Base-by-base conservation (phyloP, 2,113 vertebrate genomes). In the Myiagra hebetior region DNA sequence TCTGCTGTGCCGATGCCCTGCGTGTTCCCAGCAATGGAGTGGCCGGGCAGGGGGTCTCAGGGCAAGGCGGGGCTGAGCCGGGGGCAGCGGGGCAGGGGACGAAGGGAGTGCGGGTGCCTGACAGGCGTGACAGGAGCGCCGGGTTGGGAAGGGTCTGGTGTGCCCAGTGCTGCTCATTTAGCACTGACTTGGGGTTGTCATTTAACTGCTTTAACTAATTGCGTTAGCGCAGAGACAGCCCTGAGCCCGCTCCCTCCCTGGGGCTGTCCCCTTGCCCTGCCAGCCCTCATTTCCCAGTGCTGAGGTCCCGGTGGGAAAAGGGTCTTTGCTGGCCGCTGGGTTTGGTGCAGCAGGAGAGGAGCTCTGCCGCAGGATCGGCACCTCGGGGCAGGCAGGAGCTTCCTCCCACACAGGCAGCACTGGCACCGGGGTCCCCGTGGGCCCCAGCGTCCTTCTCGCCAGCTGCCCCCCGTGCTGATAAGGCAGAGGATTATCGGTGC, bases 1-100 rank as follows among this genome's bases (percentile, higher is more conserved):
- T 91, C 97, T 97, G 98, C 97, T 89, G 97, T 94, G 49, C 92
- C 85, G 80, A 94, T 97, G 96, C 96, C 97, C 97, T 94, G 89
- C 6, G 13, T 53, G 39, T 92, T 96, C 56, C 64, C 78, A 49
- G 91, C 69, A 7, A 16, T 13, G 22, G 68, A 84, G 87, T 55
- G 69, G 22, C 70, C 23, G 15, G 85, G 77, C 14, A 2, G 77
- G 57, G 56, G 82, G 39, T 55, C 47, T 69, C 70, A 60, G 69
- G 69, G 46, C 23, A 5, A 11, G 28, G 23, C 0, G 1, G 52
- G 52, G 44, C 86, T 65, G 67, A 6, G 50, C 57, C 1, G 8
- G 41, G 28, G 18, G 2, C 7, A 2, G 6, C 31, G 3, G 23
- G 50, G 49, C 19, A 14, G 52, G 9, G 21, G 6, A 6, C 1